A percentile compares a stretch with the other conserved stretches of the same genome.
phyloP scores from a whole-genome alignment of 1,140 invertebrate species.

The Tetraneura akinire region DNA sequence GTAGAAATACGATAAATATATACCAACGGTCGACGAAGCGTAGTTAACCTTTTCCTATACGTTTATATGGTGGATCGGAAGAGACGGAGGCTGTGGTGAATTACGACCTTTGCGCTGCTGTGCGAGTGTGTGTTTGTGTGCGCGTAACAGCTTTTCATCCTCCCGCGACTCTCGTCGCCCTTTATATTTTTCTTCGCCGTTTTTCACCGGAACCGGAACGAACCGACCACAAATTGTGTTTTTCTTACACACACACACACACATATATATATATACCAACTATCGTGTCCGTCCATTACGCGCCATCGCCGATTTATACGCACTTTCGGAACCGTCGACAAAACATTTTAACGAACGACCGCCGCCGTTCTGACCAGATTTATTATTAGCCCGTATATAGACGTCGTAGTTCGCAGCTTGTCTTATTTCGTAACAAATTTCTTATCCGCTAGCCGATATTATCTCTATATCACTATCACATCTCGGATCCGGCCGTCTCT shows the following conservation, averaged over 20 bases:
- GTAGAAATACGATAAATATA: constrained; percentile 12
- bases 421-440: background rate
- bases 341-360: constrained; percentile 35
- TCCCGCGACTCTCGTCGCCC: background rate
- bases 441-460: background rate
- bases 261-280: no score
- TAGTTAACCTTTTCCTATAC: constrained; percentile 38
- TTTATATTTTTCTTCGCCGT: constrained; percentile 20
- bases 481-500: background rate
- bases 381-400: no score
- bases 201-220: constrained; percentile 37
- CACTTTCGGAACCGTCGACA: constrained; percentile 29
- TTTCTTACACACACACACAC: no score
- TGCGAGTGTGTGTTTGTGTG: no score
- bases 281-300: constrained; percentile 12
- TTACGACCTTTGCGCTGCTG: constrained; percentile 14
- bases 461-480: background rate
- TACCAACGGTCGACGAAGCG: constrained; percentile 4
- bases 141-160: background rate
- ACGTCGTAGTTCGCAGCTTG: background rate
- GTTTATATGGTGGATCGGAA: background rate
- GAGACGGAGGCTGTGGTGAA: background rate
- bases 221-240: constrained; percentile 25
- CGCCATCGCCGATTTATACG: constrained; percentile 7
- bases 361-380: background rate